These are phyloP conservation scores for Diloba caeruleocephala DNA, from an alignment of 2,888 invertebrate genomes.

Conservation along the genomic window DNA sequence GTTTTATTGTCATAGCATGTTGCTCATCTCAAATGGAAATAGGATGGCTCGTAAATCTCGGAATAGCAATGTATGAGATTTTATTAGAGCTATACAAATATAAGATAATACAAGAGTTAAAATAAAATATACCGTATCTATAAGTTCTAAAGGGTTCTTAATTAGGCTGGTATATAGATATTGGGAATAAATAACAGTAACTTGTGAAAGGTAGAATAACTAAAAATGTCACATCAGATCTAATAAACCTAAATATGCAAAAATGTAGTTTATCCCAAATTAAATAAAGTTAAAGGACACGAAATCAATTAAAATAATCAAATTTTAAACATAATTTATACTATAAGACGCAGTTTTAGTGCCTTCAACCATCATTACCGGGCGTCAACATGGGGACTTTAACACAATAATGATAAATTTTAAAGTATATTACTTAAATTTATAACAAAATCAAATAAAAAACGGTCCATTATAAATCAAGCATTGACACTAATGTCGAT, in stretches of 20 bases:
- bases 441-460: constrained; percentile 58
- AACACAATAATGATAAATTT: constrained; percentile 58
- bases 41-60: constrained; percentile 79
- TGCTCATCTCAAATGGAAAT: constrained; percentile 78
- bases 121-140: constrained; percentile 10
- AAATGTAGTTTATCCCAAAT: constrained; percentile 1
- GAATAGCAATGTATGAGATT: constrained; percentile 74
- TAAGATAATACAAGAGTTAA: constrained; percentile 25
- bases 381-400: constrained; percentile 33
- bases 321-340: constrained; percentile 30
- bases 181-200: too few relatives aligned
- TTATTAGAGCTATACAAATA: constrained; percentile 67
- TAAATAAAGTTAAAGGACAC: constrained; percentile 14
- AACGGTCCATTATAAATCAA: constrained; percentile 72
- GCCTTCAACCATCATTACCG: constrained; percentile 23
- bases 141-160: too few relatives aligned
- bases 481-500: constrained; percentile 74
- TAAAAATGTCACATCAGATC: too few relatives aligned
- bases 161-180: too few relatives aligned
- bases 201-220: too few relatives aligned
- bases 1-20: constrained; percentile 82
- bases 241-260: too few relatives aligned
- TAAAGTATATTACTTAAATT: constrained; percentile 48
- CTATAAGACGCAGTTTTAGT: constrained; percentile 35
- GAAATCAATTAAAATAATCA: constrained; percentile 37